A percentile compares a stretch with the other conserved stretches of the same genome.
phyloP scores from a whole-genome alignment of 2,888 invertebrate species.

The Aleiodes testaceus region DNA sequence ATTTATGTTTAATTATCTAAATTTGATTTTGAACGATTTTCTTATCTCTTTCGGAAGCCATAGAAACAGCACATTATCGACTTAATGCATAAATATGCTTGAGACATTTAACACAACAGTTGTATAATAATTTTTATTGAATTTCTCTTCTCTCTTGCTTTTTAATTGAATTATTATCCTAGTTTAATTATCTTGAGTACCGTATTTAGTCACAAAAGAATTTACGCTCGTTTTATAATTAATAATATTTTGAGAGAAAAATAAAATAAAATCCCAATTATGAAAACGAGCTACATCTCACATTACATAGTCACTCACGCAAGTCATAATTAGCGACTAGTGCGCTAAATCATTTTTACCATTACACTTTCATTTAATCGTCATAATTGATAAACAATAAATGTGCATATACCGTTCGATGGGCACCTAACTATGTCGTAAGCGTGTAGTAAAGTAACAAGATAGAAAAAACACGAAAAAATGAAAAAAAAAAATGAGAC shows the following conservation, averaged over 20 bases:
- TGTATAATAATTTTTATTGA: conserved; percentile 25
- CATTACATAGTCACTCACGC: conserved; percentile 51
- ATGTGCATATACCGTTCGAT: no score
- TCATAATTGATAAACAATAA: neutral
- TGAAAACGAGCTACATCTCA: neutral
- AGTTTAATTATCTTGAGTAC: conserved; percentile 18
- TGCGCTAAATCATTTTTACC: conserved; percentile 32
- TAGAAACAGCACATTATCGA: no score
- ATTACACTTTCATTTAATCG: conserved; percentile 5
- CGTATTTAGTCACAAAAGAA: conserved; percentile 22
- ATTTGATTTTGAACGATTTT: conserved; percentile 44
- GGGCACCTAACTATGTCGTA: no score
- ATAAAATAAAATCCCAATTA: no score
- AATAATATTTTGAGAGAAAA: neutral
- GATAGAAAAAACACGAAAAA: neutral
- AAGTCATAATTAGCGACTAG: conserved; percentile 50
- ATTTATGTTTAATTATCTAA: conserved; percentile 38
- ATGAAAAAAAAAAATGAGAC: neutral
- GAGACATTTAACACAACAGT: neutral
- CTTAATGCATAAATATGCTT: no score
- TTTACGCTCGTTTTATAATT: conserved; percentile 8
- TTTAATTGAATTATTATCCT: neutral
- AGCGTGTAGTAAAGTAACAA: neutral
- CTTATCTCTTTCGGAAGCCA: neutral
- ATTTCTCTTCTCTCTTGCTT: neutral